Base-by-base conservation (phyloP, 1,140 invertebrate genomes). In the Rhynchophorus ferrugineus region DNA sequence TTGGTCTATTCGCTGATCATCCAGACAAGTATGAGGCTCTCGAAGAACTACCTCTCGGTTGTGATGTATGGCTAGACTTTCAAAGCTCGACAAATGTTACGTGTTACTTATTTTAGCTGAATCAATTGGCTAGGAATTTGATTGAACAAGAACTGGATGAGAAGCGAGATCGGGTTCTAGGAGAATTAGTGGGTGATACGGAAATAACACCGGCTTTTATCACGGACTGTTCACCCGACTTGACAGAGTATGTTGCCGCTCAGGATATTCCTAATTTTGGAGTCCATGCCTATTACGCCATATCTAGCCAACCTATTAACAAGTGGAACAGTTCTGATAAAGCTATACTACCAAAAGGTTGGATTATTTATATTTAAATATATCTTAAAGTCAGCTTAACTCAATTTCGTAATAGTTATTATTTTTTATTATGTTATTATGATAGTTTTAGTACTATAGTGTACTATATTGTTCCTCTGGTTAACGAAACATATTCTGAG, bases 221-320 rank as follows among this genome's bases (percentile, higher is more conserved):
- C 8, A 60, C 61, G n/a, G 68, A 68, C 53, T 60, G 57, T 50
- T 68, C 66, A 0, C 57, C 62, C 7, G 65, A 69, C 58, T 45
- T 68, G 6, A 47, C 58, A 11, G 66, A 70, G 52, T 72, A 67
- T 39, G 65, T 62, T 0, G 62, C 69, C 3, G 61, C 64, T 9
- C 70, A 71, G 43, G 64, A 67, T 41, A 72, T 72, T 33, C 69
- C 69, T 16, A 62, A 70, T 45, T 72, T 72, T 45, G 69, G 70
- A 2, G 59, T 67, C 14, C 70, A 72, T 33, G 66, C 59, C 7
- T 72, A 65, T 51, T 71, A 69, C 41, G 70, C 70, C 3, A 57
- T 70, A 11, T 72, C 70, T 7, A 67, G 58, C n/a, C 61, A 69
- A 44, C 67, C 69, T 2, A 42, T 72, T 8, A 52, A 53, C n/a